phyloP scores from a whole-genome alignment of 2,888 invertebrate species.

The Leptura quadrifasciata region DNA sequence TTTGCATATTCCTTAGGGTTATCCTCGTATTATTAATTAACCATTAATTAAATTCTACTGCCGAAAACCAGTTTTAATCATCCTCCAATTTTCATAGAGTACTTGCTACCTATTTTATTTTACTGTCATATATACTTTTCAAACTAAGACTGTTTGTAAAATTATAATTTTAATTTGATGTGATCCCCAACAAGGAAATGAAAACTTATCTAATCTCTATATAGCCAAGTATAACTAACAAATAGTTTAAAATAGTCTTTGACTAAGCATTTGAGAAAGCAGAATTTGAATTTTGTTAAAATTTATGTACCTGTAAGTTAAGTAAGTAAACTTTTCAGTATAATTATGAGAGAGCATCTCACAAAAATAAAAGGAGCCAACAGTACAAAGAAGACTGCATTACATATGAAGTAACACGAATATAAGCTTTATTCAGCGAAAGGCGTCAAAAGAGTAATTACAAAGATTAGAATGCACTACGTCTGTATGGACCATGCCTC shows the following conservation, averaged over 20 bases:
- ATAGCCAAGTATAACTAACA: neutral
- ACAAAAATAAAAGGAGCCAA: slow-evolving; percentile 47
- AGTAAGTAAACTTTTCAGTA: slow-evolving; percentile 28
- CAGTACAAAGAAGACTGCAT: slow-evolving; percentile 42
- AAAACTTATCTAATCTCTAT: neutral
- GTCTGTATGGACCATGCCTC: slow-evolving; percentile 40
- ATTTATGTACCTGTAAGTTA: slow-evolving; percentile 13
- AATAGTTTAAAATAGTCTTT: neutral
- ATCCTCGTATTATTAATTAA: neutral
- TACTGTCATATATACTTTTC: no score
- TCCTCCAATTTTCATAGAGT: no score
- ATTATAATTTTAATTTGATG: no score
- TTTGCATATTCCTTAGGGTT: slow-evolving; percentile 18
- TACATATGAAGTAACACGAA: slow-evolving; percentile 56
- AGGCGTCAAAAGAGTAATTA: slow-evolving; percentile 59
- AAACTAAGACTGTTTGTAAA: no score
- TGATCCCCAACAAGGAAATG: neutral
- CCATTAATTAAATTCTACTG: neutral
- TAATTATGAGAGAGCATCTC: slow-evolving; percentile 53
- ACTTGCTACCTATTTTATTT: no score
- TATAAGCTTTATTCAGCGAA: slow-evolving; percentile 58
- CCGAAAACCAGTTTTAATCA: no score
- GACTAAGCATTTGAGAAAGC: neutral
- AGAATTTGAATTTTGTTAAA: slow-evolving; percentile 25
- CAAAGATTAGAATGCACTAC: slow-evolving; percentile 56